A percentile compares a stretch with the other conserved stretches of the same genome.
Conservation (phyloP, 2,888 invertebrate species). For the Tribolium freemani region DNA sequence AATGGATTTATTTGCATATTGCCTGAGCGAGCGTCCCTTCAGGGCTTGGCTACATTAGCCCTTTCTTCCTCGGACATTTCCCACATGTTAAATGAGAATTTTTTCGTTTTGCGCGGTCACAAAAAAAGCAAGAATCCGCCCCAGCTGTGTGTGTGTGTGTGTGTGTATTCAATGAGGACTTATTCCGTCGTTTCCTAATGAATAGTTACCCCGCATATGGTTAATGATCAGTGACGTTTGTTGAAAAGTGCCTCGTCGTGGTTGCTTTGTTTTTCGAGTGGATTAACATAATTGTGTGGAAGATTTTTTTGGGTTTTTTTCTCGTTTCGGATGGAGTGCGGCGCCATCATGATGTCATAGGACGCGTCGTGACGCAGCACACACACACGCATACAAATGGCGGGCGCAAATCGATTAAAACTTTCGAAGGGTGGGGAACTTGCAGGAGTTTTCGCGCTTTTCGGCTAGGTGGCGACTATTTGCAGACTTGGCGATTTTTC, state of each 20-base stretch:
- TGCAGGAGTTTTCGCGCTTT: conserved; percentile 51
- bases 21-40: neutral
- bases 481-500: conserved; percentile 20
- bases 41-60: neutral
- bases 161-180: conserved; percentile 47
- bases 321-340: conserved; percentile 29
- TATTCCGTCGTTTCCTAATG: conserved; percentile 50
- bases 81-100: conserved; percentile 40
- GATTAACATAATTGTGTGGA: conserved; percentile 26
- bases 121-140: conserved; percentile 33
- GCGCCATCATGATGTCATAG: conserved; percentile 54
- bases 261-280: conserved; percentile 17
- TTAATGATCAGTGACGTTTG: conserved; percentile 50
- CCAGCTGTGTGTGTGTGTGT: conserved; percentile 54
- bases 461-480: conserved; percentile 56
- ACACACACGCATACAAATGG: conserved; percentile 55
- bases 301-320: conserved; percentile 3
- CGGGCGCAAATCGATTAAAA: conserved; percentile 55
- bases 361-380: conserved; percentile 55
- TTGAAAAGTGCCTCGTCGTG: conserved; percentile 15
- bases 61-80: conserved; percentile 25
- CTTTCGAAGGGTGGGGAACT: conserved; percentile 46
- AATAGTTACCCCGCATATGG: conserved; percentile 52
- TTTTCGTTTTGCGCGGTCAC: conserved; percentile 1
- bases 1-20: neutral